Evolutionary conservation across 1,140 invertebrate species (phyloP).

Genomic region (Hylyphantes graminicola): DNA sequence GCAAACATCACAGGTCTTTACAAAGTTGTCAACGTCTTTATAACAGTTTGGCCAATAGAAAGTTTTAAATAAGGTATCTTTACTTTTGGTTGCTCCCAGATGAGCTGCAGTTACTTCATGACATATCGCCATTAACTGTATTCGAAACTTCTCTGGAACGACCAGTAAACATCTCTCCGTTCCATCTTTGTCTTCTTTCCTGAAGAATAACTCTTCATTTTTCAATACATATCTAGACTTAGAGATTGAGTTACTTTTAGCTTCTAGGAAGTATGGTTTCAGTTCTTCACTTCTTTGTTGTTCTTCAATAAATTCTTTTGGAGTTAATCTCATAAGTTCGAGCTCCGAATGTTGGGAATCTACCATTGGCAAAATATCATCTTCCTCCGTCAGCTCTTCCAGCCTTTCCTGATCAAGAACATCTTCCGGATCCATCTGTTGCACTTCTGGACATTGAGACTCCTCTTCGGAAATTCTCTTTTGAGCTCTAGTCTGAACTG

Average conservation of each 20-base stretch:
- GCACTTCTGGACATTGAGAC: no score
- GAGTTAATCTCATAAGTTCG: neutral
- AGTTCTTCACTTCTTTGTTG: neutral
- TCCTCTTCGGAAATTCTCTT: neutral
- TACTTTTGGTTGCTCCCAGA: neutral
- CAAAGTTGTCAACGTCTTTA: conserved; percentile 3
- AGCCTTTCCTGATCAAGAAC: neutral
- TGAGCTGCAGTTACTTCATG: neutral
- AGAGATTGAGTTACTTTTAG: neutral
- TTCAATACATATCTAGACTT: neutral
- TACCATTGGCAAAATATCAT: no score
- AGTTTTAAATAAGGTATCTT: neutral
- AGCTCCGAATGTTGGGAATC: no score
- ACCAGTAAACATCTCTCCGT: neutral
- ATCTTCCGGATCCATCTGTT: neutral
- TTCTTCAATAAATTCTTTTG: conserved; percentile 1
- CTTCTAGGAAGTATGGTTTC: neutral
- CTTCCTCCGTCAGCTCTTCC: neutral
- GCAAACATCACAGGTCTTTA: conserved; percentile 3
- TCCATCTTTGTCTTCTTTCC: neutral
- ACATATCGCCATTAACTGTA: neutral
- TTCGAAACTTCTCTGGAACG: conserved; percentile 7
- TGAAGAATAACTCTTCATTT: neutral
- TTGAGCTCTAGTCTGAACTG: neutral
- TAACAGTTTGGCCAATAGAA: conserved; percentile 13